A percentile compares a stretch with the other conserved stretches of the same genome.
These are phyloP conservation scores for Lonchura striata DNA, from an alignment of 2,113 vertebrate species.

Conservation along the genomic window DNA sequence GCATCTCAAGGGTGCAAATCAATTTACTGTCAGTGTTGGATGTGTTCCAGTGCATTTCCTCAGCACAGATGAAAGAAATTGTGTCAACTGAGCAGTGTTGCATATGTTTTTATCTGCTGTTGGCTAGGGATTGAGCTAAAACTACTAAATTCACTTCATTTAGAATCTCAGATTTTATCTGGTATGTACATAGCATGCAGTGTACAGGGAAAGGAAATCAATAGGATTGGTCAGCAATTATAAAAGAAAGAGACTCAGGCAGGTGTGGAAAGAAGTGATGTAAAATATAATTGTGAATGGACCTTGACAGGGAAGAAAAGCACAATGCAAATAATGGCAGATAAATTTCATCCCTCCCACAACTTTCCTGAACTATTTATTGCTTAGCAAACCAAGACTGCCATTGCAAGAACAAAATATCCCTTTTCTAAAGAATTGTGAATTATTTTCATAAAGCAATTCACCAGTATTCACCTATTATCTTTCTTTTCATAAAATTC, in stretches of 20 bases:
- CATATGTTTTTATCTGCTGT: constrained; percentile 65
- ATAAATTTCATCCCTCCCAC: not conserved
- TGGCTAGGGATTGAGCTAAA: constrained; percentile 41
- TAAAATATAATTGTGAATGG: not conserved
- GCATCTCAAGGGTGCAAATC: constrained; percentile 71
- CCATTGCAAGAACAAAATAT: not conserved
- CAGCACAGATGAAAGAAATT: constrained; percentile 61
- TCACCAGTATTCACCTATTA: not conserved
- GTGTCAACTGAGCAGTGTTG: constrained; percentile 54
- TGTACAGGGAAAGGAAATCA: not conserved
- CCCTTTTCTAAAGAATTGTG: not conserved
- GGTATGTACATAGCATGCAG: not conserved
- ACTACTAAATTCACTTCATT: constrained; percentile 15
- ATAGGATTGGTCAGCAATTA: not conserved
- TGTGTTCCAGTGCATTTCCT: constrained; percentile 64
- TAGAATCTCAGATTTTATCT: constrained; percentile 11
- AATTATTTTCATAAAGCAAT: not conserved
- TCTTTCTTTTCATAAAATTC: not conserved
- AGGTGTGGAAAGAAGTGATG: not conserved
- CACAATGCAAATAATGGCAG: not conserved
- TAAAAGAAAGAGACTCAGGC: not conserved
- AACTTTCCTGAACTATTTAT: not conserved
- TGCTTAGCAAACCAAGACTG: not conserved
- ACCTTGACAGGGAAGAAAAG: not conserved
- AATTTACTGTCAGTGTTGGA: constrained; percentile 69